Evolutionary conservation across 1,140 invertebrate species (phyloP), one percentile per base, ranked within the genome.

Genomic region (Drosophila trapezifrons): DNA sequence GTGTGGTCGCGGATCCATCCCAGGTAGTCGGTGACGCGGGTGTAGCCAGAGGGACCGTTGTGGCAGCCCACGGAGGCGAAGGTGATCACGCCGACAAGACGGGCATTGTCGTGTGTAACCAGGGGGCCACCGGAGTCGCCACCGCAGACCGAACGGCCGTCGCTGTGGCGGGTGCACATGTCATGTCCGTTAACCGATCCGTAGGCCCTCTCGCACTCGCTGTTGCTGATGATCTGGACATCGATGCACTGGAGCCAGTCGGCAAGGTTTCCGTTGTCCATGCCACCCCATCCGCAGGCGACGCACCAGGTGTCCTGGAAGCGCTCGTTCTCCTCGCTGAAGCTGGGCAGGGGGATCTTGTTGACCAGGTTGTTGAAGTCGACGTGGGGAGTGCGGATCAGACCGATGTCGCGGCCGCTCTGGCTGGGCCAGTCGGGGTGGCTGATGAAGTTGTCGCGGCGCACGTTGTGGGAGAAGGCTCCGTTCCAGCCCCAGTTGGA

Each of bases 101-200:
- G 62, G 12, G 73, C 43, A 27, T 66, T 51, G 40, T 76, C 73
- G 5, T 75, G 59, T n/a, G 73, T 76, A 6, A 76, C 73, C 52
- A 76, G 27, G 5, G 73, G 73, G 15, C 73, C 94, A 49, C 94
- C 94, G 52, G 93, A 94, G 90, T 94, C 94, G 35, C 94, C 94
- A 5, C 87, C 81, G 46, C 91, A 92, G 0, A 64, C 80, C 0
- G 87, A 90, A 5, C 40, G 70, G 1, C 77, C 76, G 8, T 51
- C 46, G 0, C 65, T 38, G 0, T 45, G 62, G 7, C 72, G 64
- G 6, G 73, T 65, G 63, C 90, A 91, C 55, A 91, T 58, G 9
- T 77, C 76, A 4, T 79, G 62, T 2, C 18, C 13, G n/a, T 75
- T 40, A 4, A 71, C 20, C 3, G 17, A 58, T n/a, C 76, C 79